These are phyloP conservation scores for Strigamia transsilvanica DNA, from an alignment of 2,888 invertebrate genomes.

Conservation along the genomic window DNA sequence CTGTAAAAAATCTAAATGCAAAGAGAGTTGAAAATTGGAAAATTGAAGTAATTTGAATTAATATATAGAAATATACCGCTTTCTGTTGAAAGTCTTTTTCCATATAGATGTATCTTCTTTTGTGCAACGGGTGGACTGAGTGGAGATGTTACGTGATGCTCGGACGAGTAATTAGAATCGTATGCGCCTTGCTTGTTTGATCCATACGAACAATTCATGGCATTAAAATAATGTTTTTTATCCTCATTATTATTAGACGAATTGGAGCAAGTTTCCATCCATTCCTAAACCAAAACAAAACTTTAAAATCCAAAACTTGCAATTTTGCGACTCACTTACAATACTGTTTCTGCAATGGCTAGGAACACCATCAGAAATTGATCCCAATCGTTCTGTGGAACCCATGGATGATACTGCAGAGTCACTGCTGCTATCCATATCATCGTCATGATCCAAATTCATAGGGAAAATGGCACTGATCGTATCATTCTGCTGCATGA, in stretches of 20 bases:
- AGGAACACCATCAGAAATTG: slow-evolving; percentile 73
- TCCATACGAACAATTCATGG: slow-evolving; percentile 54
- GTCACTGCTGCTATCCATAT: slow-evolving; percentile 83
- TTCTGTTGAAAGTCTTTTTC: slow-evolving; percentile 83
- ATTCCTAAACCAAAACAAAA: slow-evolving; percentile 68
- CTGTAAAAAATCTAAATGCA: slow-evolving; percentile 45
- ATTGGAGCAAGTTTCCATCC: slow-evolving; percentile 88
- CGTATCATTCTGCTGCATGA: slow-evolving; percentile 16
- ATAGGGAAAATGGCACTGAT: not conserved
- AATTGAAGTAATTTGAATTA: not conserved
- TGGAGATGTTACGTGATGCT: slow-evolving; percentile 62
- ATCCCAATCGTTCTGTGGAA: slow-evolving; percentile 82
- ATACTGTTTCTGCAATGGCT: not conserved
- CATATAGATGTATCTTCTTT: slow-evolving; percentile 93
- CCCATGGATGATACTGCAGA: slow-evolving; percentile 94
- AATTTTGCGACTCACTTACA: not conserved
- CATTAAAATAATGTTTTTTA: slow-evolving; percentile 54
- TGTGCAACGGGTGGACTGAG: slow-evolving; percentile 73
- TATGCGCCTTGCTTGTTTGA: not conserved
- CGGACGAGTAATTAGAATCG: slow-evolving; percentile 48
- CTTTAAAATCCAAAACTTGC: not conserved
- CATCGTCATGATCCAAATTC: slow-evolving; percentile 74
- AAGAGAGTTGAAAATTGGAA: not conserved
- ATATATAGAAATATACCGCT: slow-evolving; percentile 56
- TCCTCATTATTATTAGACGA: slow-evolving; percentile 64